Base-by-base conservation (phyloP, 2,888 invertebrate species). In the Andricus curvator region DNA sequence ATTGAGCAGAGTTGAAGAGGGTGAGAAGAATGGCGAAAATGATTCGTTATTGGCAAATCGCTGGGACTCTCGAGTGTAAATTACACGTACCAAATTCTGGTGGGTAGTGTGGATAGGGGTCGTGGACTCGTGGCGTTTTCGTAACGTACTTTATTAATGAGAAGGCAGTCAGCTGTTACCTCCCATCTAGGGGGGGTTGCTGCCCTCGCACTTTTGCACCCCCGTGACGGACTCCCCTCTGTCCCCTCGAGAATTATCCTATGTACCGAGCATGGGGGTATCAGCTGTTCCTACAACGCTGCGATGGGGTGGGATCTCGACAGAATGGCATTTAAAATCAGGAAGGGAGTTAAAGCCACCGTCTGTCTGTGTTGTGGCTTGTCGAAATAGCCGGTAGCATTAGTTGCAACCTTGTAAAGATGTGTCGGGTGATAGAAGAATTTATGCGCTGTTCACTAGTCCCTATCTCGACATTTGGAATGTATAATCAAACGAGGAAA, bases 131-230 rank as follows among this genome's bases (percentile, higher is more conserved):
- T 17, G 20, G 70, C 56, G 22, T 68, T 74, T 84, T 86, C 80
- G 86, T 90, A 92, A 92, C 92, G 92, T 90, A 92, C 88, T 90
- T 91, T 91, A 91, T 91, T 92, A 92, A 92, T 91, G 92, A 91
- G 92, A 87, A 86, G 85, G 85, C 85, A 88, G 91, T 92, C 92
- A 92, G 92, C 92, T 92, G 92, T 92, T 90, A 82, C 86, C 84
- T 81, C 84, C 85, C 86, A 89, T 37, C 8, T 89, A 88, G 4
- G 60, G 22, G 88, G 89, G 87, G 86, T 85, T 84, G 86, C 79
- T 80, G 80, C 77, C 82, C 77, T 80, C 81, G 44, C 68, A 74
- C 56, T 74, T 74, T 51, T 74, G 84, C 86, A 88, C 87, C 88
- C 87, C 87, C 88, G 83, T 80, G 78, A 78, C 74, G 77, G 81